These are phyloP conservation scores for Phyllostomus hastatus DNA, from an alignment of 2,113 vertebrate genomes.

Conservation along the genomic window DNA sequence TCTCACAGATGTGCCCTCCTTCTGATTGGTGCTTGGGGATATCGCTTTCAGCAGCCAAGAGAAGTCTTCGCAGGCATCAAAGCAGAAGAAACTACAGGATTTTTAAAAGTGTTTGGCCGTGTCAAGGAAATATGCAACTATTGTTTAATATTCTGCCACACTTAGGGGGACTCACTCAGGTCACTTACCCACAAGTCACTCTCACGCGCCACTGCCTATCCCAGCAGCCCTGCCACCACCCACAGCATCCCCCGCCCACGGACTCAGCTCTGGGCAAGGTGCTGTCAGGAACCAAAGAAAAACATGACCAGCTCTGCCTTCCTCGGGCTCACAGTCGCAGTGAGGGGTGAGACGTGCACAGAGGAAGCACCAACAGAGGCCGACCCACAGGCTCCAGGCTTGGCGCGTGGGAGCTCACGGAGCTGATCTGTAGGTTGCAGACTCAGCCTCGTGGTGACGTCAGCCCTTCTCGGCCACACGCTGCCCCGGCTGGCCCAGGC, in stretches of 20 bases:
- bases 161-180: background rate
- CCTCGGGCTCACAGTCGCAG: background rate
- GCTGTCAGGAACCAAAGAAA: background rate
- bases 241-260: too few relatives aligned
- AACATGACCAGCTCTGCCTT: background rate
- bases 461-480: background rate
- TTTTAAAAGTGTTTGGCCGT: background rate
- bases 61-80: background rate
- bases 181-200: accelerated
- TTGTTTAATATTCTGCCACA: background rate
- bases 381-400: too few relatives aligned
- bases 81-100: background rate
- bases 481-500: background rate
- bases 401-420: too few relatives aligned
- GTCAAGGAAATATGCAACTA: background rate
- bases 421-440: background rate
- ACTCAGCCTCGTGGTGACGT: background rate
- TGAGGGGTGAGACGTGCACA: background rate
- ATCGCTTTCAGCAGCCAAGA: background rate
- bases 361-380: background rate
- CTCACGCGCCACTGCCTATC: accelerated
- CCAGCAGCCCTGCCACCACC: accelerated
- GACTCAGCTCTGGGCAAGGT: background rate
- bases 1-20: background rate
- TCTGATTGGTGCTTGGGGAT: background rate